Evolutionary conservation across 2,797 vertebrate genomes (phyloP).

Genomic region (Miichthys miiuy): DNA sequence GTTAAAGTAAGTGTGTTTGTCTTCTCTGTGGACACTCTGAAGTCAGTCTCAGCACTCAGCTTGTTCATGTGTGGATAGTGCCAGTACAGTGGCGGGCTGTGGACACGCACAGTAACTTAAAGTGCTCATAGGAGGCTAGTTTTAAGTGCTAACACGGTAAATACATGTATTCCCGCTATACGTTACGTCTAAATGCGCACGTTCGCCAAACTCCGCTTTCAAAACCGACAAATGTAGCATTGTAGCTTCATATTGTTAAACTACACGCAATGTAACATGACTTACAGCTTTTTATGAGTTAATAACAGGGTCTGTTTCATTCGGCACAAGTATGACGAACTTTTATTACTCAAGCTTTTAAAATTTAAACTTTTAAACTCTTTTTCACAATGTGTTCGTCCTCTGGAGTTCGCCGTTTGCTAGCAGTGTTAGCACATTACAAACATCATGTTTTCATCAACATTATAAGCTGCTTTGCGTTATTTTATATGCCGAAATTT

Average conservation of each 20-base stretch:
- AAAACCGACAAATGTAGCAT: neutral
- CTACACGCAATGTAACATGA: fast-evolving
- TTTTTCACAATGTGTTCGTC: neutral
- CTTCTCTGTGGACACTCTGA: neutral
- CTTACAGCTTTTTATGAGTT: fast-evolving
- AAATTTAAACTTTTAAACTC: neutral
- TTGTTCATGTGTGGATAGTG: neutral
- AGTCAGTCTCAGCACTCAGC: neutral
- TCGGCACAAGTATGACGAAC: neutral
- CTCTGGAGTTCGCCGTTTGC: neutral
- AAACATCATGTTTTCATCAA: neutral
- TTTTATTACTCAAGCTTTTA: fast-evolving
- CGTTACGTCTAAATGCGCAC: neutral
- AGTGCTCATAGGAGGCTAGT: neutral
- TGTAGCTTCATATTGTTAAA: neutral
- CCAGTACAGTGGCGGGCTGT: neutral
- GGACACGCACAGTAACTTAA: neutral
- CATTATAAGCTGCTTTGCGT: fast-evolving
- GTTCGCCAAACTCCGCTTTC: conserved; percentile 13
- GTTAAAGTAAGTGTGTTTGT: conserved; percentile 80
- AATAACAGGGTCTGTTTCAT: fast-evolving
- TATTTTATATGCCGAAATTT: neutral
- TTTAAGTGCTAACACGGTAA: neutral
- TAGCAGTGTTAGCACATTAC: neutral
- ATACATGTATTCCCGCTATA: fast-evolving